Evolutionary conservation across 2,113 vertebrate genomes (phyloP).

Genomic region (Vireo altiloquus): DNA sequence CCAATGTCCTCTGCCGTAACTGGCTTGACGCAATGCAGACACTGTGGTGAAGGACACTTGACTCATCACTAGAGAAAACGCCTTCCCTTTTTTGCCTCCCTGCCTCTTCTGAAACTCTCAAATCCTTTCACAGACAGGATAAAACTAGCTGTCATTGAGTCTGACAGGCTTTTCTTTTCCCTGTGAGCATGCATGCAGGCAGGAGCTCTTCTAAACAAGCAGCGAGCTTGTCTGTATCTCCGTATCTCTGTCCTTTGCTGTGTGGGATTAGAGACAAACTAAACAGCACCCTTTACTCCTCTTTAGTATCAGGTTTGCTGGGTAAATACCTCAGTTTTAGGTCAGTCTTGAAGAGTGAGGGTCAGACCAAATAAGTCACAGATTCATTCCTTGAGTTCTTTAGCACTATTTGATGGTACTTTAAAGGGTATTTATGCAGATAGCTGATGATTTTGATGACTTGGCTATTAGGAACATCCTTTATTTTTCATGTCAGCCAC

Average conservation of each 20-base stretch:
- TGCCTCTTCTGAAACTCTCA: not conserved
- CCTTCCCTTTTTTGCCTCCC: not conserved
- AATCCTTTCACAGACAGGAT: not conserved
- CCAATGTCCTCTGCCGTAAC: not conserved
- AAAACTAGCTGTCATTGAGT: not conserved
- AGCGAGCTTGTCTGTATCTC: rapidly evolving
- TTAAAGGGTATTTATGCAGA: not conserved
- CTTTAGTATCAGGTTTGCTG: not conserved
- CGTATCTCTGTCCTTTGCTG: rapidly evolving
- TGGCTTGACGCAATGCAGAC: not conserved
- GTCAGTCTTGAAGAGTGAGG: not conserved
- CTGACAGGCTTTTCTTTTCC: not conserved
- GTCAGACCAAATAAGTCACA: not conserved
- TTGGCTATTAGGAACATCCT: not conserved
- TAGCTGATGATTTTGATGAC: not conserved
- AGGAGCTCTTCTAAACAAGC: not conserved
- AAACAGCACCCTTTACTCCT: not conserved
- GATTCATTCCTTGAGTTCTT: not conserved
- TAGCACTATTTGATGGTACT: not conserved
- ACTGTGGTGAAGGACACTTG: not conserved
- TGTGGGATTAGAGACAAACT: not conserved
- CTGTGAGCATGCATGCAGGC: not conserved
- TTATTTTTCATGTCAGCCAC: not conserved
- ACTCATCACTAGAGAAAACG: not conserved
- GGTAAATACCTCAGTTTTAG: not conserved